A percentile compares a stretch with the other conserved stretches of the same genome.
phyloP scores from a whole-genome alignment of 2,888 invertebrate genomes.

The Smittia aterrima region DNA sequence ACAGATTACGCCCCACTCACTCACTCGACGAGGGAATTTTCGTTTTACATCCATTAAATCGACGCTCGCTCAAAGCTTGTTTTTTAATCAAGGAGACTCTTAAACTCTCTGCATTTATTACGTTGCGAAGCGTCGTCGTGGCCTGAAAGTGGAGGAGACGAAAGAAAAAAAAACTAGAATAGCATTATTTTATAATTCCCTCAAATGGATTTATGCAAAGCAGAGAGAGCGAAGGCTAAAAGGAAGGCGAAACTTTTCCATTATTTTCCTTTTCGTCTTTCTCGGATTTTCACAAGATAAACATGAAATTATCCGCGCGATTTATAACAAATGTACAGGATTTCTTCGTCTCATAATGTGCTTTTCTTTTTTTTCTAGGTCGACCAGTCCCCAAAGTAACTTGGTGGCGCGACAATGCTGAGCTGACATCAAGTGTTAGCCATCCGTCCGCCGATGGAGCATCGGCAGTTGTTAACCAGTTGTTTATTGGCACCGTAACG shows the following conservation, averaged over 20 bases:
- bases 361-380: conserved; percentile 56
- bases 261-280: conserved; percentile 25
- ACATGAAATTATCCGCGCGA: conserved; percentile 37
- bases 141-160: not conserved
- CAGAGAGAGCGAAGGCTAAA: not conserved
- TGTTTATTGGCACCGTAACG: conserved; percentile 69
- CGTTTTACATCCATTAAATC: not conserved
- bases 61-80: not conserved
- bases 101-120: not conserved
- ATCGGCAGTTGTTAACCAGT: conserved; percentile 68
- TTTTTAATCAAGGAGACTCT: not conserved
- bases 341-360: not conserved
- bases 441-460: conserved; percentile 62
- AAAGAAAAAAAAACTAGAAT: not conserved
- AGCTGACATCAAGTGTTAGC: conserved; percentile 67
- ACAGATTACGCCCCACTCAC: not conserved
- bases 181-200: conserved; percentile 33
- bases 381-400: conserved; percentile 77
- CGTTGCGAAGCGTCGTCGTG: not conserved
- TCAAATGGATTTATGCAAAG: conserved; percentile 39
- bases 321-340: conserved; percentile 12
- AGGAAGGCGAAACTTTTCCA: conserved; percentile 14
- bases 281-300: conserved; percentile 40
- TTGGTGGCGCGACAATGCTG: conserved; percentile 76
- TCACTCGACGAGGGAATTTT: not conserved